phyloP scores from a whole-genome alignment of 2,113 vertebrate species.

The Rhinolophus ferrumequinum region DNA sequence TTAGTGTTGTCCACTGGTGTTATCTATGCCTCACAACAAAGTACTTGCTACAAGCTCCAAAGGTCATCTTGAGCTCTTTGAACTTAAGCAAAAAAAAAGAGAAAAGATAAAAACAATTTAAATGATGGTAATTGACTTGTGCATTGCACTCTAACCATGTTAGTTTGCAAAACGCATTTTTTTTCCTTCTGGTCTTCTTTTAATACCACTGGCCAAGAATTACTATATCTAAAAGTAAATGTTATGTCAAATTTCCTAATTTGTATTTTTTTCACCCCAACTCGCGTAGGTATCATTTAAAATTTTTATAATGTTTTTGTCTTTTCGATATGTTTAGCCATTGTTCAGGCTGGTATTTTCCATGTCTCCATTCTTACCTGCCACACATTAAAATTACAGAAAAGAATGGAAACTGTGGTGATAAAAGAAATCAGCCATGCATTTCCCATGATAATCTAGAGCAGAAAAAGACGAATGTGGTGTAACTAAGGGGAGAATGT shows the following conservation, averaged over 20 bases:
- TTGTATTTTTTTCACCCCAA: not conserved
- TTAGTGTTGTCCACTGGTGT: not conserved
- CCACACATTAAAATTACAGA: slow-evolving; percentile 51
- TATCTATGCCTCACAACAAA: not conserved
- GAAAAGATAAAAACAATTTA: not conserved
- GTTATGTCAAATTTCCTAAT: not conserved
- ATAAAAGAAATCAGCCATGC: slow-evolving; percentile 47
- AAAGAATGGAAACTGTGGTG: not conserved
- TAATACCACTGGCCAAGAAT: not conserved
- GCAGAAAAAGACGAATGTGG: slow-evolving; percentile 27
- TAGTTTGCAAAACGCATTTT: not conserved
- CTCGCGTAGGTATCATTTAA: not conserved
- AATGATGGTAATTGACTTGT: not conserved
- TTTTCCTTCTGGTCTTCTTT: not conserved
- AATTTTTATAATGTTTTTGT: not conserved
- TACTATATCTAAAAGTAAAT: not conserved
- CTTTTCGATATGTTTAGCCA: not conserved
- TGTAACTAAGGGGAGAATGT: not conserved
- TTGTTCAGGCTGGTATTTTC: not conserved
- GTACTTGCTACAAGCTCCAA: not conserved
- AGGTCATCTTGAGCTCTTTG: not conserved
- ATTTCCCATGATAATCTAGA: not conserved
- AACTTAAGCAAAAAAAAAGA: not conserved
- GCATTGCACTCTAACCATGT: not conserved
- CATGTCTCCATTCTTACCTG: not conserved